phyloP scores from a whole-genome alignment of 2,113 vertebrate species.

The Maccullochella peelii region DNA sequence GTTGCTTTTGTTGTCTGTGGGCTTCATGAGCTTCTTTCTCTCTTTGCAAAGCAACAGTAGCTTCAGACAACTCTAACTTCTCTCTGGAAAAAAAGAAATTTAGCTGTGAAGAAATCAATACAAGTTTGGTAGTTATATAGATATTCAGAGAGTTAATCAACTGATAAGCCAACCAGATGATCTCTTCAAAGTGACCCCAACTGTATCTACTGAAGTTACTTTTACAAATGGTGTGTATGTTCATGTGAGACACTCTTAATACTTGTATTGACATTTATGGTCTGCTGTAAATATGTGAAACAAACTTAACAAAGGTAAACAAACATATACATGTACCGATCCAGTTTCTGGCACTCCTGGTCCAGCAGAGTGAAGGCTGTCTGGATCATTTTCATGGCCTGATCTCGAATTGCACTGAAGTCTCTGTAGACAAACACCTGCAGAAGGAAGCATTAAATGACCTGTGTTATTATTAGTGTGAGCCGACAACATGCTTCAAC shows the following conservation, averaged over 20 bases:
- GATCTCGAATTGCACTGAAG: slow-evolving; percentile 76
- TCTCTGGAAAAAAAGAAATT: slow-evolving; percentile 59
- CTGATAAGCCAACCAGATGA: background rate
- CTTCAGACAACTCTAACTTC: slow-evolving; percentile 74
- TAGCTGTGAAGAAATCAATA: background rate
- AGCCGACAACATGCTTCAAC: background rate
- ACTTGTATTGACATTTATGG: background rate
- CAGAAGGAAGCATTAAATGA: slow-evolving; percentile 1
- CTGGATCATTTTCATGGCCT: slow-evolving; percentile 82
- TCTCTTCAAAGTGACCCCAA: too few relatives aligned
- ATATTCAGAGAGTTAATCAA: background rate
- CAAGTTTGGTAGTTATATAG: background rate
- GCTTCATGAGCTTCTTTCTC: slow-evolving; percentile 76
- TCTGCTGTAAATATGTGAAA: background rate
- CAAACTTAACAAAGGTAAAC: background rate
- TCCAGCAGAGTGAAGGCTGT: slow-evolving; percentile 82
- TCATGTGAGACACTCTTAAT: background rate
- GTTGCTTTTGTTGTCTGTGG: slow-evolving; percentile 78
- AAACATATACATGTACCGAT: slow-evolving; percentile 55
- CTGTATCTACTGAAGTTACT: background rate
- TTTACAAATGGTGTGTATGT: background rate
- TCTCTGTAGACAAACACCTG: slow-evolving; percentile 69
- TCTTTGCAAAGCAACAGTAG: slow-evolving; percentile 66
- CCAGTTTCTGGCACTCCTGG: slow-evolving; percentile 83
- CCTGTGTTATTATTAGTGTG: background rate